Evolutionary conservation across 2,888 invertebrate genomes (phyloP), one percentile per base, ranked within the genome.

Genomic region (Aporophyla nigra): DNA sequence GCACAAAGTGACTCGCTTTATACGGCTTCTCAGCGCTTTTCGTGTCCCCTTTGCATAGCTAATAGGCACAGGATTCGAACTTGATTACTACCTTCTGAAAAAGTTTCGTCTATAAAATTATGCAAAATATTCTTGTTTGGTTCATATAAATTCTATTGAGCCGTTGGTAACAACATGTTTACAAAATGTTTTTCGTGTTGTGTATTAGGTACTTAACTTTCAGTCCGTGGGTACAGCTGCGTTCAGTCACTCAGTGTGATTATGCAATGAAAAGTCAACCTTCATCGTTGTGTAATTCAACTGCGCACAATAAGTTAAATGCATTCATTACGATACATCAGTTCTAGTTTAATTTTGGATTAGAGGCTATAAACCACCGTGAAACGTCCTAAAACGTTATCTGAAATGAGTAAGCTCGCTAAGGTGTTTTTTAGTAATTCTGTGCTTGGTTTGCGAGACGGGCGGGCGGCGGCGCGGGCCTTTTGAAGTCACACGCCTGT

Each of bases 11-110:
- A 76, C 85, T 68, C 81, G 58, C 56, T 51, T 54, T 27, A 73
- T 21, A 16, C 27, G 40, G 61, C 71, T 76, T 69, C 71, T 33
- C 53, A 70, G 21, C 66, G 46, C 74, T 83, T 73, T 66, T 81
- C 71, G 74, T 62, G 61, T 40, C 62, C 56, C 63, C 40, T 74
- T 84, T 77, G 73, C 74, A 69, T 84, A 74, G 61, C 27, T 74
- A 67, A 71, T 71, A 72, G 16, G 16, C 53, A 49, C 68, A 82
- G 75, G n/a, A 83, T 77, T 74, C 62, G 33, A 75, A 78, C 65
- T 63, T 73, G 65, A 85, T 71, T 85, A 74, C 74, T 43, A 21
- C 40, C 14, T 21, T 59, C 62, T 24, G 43, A 78, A 82, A 70
- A 65, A 49, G n/a, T 67, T 70, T 49, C 56, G 33, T 75, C 58